phyloP scores from a whole-genome alignment of 2,113 vertebrate species.

The Salvator merianae region DNA sequence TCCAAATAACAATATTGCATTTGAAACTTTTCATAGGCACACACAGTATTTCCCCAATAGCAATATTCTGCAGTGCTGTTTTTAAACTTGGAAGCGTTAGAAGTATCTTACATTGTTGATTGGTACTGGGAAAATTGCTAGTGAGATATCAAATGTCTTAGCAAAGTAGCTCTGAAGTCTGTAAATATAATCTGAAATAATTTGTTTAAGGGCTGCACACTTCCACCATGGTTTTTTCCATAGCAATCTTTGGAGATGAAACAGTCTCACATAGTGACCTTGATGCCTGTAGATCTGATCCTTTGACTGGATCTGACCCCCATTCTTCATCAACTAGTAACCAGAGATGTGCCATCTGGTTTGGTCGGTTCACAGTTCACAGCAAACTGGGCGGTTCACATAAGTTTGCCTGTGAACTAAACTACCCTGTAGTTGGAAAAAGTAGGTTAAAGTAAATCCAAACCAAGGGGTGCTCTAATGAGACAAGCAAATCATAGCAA shows the following conservation, averaged over 20 bases:
- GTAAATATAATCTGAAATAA: background rate
- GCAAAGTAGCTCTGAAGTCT: background rate
- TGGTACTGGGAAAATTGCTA: background rate
- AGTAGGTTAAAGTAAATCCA: too few relatives aligned
- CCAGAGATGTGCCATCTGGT: too few relatives aligned
- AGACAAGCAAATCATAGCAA: too few relatives aligned
- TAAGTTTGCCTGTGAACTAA: too few relatives aligned
- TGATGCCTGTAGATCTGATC: too few relatives aligned
- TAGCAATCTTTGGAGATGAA: background rate
- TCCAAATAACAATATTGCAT: background rate
- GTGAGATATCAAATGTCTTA: background rate
- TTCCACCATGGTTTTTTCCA: background rate
- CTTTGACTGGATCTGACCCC: background rate
- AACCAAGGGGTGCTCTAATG: too few relatives aligned
- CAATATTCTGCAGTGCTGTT: background rate
- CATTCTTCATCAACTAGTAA: background rate
- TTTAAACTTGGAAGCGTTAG: background rate
- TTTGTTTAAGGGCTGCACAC: background rate
- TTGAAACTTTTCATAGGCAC: background rate
- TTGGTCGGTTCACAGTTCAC: too few relatives aligned
- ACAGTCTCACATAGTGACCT: background rate
- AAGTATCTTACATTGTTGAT: background rate
- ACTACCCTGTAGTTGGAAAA: too few relatives aligned
- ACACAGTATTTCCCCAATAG: background rate
- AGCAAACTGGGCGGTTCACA: too few relatives aligned